These are phyloP conservation scores for Hassar affinis DNA, from an alignment of 2,113 vertebrate species.

Conservation along the genomic window DNA sequence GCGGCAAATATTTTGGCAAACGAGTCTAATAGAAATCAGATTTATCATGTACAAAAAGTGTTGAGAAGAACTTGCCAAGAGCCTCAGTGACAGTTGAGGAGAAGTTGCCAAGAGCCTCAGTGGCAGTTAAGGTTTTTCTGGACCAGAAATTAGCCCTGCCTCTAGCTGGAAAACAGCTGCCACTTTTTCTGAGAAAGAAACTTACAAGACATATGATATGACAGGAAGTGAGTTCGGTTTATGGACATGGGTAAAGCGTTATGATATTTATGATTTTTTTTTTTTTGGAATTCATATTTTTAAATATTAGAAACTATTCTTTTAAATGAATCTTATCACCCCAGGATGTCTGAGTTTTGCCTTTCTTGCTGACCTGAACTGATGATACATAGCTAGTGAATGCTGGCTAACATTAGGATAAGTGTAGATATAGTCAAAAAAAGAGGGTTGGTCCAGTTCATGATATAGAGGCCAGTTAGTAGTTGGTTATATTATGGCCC, in stretches of 20 bases:
- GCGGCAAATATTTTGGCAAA: background rate
- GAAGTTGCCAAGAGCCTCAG: background rate
- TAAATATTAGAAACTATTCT: background rate
- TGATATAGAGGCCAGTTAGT: too few species aligned
- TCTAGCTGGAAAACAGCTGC: background rate
- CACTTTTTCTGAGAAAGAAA: background rate
- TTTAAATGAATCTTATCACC: background rate
- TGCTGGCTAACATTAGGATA: background rate
- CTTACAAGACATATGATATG: background rate
- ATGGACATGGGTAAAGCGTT: background rate
- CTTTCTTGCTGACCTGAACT: background rate
- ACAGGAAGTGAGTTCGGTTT: background rate
- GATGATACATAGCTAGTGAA: background rate
- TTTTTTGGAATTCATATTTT: background rate
- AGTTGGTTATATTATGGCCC: too few species aligned
- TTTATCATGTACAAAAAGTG: background rate
- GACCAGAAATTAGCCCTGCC: background rate
- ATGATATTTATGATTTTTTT: background rate
- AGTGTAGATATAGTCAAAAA: too few species aligned
- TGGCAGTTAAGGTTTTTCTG: background rate
- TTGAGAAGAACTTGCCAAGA: background rate
- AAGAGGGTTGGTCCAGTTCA: background rate
- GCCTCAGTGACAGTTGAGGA: background rate
- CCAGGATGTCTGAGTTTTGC: background rate
- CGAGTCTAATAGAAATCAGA: background rate